Base-by-base conservation (phyloP, 2,888 invertebrate genomes). In the Andrena camellia region DNA sequence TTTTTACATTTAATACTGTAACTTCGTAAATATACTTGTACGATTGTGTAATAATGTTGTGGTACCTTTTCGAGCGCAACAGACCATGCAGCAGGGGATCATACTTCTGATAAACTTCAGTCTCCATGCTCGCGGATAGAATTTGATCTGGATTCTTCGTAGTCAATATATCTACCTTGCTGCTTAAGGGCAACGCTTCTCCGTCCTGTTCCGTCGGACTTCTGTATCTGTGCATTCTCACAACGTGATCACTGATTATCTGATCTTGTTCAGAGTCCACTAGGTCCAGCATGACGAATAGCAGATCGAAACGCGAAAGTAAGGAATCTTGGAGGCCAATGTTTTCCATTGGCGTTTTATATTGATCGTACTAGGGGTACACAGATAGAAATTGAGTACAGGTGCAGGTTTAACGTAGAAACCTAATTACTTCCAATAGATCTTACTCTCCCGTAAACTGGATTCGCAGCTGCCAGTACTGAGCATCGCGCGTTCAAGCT, bases 311-410 rank as follows among this genome's bases (percentile, higher is more conserved):
- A 95, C 99, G 98, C 0, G 99, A 99, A 52, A 99, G 95, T 83
- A 99, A 94, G 0, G 99, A 99, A 95, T 99, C 99, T 94, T 99
- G 99, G 57, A 99, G 95, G 0, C 99, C 99, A 92, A 99, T 99
- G 94, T 99, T 99, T 94, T 99, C 99, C 99, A 99, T 99, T 0
- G 99, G 99, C 0, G 99, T 98, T 95, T 99, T 99, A 95, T 99
- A 99, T 92, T 99, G 99, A 95, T 99, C 99, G 92, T 99, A 99
- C 97, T 99, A 94, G 4, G 95, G 94, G 76, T 8, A 59, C 8
- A 31, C 68, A 76, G 4, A 20, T 35, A 17, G n/a, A 5, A 7
- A n/a, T 72, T 8, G 3, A 50, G 20, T 20, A 26, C 6, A 57
- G 68, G 7, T 3, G 59, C 50, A 3, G 17, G 6, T 20, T 29